These are phyloP conservation scores for Chamaea fasciata DNA, from an alignment of 2,113 vertebrate species.

Conservation along the genomic window DNA sequence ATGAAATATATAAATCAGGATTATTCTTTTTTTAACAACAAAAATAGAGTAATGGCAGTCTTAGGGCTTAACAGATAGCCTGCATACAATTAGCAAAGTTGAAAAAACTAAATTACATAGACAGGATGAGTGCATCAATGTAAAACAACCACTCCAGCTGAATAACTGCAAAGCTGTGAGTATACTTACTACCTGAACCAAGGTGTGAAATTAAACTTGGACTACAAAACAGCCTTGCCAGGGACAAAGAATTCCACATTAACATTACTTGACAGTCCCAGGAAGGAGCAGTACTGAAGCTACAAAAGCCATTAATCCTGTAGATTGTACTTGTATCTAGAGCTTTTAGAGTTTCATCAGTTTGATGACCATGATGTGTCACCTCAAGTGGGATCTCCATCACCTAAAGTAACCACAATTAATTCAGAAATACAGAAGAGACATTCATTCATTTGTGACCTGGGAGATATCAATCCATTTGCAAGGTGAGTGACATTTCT, in stretches of 20 bases:
- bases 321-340: background rate
- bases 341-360: background rate
- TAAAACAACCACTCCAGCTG: background rate
- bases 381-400: background rate
- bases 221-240: background rate
- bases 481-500: background rate
- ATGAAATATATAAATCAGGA: background rate
- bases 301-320: background rate
- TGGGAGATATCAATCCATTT: background rate
- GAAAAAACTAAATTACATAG: background rate
- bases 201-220: background rate
- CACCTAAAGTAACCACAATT: background rate
- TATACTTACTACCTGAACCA: background rate
- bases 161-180: background rate
- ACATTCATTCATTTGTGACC: background rate
- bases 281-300: background rate
- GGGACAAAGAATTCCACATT: background rate
- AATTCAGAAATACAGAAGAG: background rate
- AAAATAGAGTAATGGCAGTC: background rate
- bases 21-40: background rate
- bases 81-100: background rate
- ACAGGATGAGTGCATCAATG: background rate
- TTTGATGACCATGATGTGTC: background rate
- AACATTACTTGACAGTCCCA: background rate
- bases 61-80: background rate